phyloP scores from a whole-genome alignment of 2,888 invertebrate species.

The Leptopilina myrica region DNA sequence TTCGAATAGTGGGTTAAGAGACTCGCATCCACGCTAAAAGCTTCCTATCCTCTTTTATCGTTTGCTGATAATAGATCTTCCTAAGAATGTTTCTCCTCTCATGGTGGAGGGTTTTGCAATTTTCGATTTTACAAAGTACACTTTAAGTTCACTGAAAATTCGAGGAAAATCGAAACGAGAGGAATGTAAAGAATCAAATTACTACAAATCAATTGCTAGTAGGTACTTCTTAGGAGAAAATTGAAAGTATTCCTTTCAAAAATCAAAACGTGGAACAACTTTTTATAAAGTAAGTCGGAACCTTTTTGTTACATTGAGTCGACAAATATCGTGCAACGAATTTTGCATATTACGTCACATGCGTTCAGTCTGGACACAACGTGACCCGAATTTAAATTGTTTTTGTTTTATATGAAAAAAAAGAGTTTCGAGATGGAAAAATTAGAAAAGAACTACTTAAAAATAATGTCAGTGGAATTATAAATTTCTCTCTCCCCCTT shows the following conservation, averaged over 20 bases:
- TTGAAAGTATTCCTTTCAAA: too few species aligned
- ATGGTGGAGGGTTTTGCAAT: background rate
- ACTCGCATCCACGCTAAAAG: conserved; percentile 29
- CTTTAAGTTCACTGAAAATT: too few species aligned
- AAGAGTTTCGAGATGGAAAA: too few species aligned
- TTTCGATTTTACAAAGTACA: conserved; percentile 6
- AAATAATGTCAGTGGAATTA: too few species aligned
- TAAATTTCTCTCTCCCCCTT: too few species aligned
- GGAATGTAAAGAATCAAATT: background rate
- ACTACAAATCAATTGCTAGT: too few species aligned
- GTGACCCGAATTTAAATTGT: conserved; percentile 71
- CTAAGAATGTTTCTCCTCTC: conserved; percentile 49
- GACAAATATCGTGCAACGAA: conserved; percentile 45
- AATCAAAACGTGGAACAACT: too few species aligned
- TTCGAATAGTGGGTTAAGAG: conserved; percentile 24
- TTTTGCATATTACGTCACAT: conserved; percentile 62
- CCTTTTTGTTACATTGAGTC: background rate
- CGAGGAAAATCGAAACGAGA: background rate
- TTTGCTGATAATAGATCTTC: conserved; percentile 54
- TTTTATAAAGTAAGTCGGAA: too few species aligned
- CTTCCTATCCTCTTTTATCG: conserved; percentile 36
- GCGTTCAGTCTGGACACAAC: conserved; percentile 58
- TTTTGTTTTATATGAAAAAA: too few species aligned
- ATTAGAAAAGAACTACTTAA: background rate
- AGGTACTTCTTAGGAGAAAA: too few species aligned